phyloP scores from a whole-genome alignment of 2,888 invertebrate species.

The Cephus spinipes region DNA sequence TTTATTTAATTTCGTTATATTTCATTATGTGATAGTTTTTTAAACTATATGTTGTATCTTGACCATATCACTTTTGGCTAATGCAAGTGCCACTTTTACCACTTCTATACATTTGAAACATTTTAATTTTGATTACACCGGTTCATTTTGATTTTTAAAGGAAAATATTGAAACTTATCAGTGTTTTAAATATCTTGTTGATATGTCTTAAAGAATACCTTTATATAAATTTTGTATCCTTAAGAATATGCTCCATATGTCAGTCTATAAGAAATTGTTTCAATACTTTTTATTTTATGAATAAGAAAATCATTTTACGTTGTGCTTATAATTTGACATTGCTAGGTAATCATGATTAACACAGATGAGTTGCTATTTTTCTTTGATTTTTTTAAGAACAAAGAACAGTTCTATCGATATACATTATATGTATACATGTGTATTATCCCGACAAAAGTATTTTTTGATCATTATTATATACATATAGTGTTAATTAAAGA shows the following conservation, averaged over 20 bases:
- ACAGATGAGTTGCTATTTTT: constrained; percentile 45
- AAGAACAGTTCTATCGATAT: not conserved
- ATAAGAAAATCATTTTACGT: no score
- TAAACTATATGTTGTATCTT: not conserved
- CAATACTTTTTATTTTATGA: no score
- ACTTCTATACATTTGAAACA: not conserved
- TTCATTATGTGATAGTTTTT: not conserved
- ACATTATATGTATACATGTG: no score
- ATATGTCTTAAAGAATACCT: not conserved
- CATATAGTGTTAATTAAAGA: no score
- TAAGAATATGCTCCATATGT: not conserved
- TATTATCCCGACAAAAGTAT: no score
- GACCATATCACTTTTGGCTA: not conserved
- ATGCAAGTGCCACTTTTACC: not conserved
- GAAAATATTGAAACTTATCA: not conserved
- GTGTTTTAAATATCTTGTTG: not conserved
- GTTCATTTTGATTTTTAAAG: not conserved
- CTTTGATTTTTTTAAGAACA: constrained; percentile 36
- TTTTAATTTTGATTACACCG: not conserved
- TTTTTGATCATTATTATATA: no score
- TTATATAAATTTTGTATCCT: not conserved
- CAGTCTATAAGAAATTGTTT: no score
- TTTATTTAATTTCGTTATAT: not conserved
- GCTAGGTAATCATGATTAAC: constrained; percentile 16
- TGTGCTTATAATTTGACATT: constrained; percentile 5